Evolutionary conservation across 1,140 invertebrate genomes (phyloP).

Genomic region (Mycetomoellerius zeteki): DNA sequence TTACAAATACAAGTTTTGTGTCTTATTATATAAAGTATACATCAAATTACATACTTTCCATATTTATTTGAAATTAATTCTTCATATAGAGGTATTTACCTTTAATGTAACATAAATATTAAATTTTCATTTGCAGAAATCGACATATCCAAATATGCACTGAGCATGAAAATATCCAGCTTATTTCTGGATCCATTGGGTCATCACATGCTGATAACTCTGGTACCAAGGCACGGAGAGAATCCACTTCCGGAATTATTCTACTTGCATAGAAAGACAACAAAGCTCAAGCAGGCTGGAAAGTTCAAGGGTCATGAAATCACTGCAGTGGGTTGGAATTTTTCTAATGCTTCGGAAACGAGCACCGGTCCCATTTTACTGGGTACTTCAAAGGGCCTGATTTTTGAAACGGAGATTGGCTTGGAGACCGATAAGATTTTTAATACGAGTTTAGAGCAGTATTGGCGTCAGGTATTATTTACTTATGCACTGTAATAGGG

Average conservation of each 20-base stretch:
- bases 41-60: not conserved
- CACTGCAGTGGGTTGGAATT: constrained; percentile 97
- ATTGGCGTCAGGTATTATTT: constrained; percentile 93
- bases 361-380: constrained; percentile 94
- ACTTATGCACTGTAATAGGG: not conserved
- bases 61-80: not conserved
- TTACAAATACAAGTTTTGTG: not conserved
- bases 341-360: constrained; percentile 90
- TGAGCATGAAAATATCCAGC: constrained; percentile 89
- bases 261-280: constrained; percentile 91
- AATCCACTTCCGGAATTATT: constrained; percentile 91
- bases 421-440: constrained; percentile 94
- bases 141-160: constrained; percentile 88
- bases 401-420: constrained; percentile 96
- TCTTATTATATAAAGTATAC: not conserved
- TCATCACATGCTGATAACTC: constrained; percentile 93
- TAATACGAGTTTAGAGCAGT: constrained; percentile 92
- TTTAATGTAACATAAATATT: not conserved
- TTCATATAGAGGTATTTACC: not conserved
- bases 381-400: constrained; percentile 96
- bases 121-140: constrained; percentile 87
- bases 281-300: constrained; percentile 89
- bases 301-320: constrained; percentile 94
- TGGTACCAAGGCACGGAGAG: constrained; percentile 89
- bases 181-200: constrained; percentile 96